Evolutionary conservation across 2,888 invertebrate genomes (phyloP).

Genomic region (Dasypogon diadema): DNA sequence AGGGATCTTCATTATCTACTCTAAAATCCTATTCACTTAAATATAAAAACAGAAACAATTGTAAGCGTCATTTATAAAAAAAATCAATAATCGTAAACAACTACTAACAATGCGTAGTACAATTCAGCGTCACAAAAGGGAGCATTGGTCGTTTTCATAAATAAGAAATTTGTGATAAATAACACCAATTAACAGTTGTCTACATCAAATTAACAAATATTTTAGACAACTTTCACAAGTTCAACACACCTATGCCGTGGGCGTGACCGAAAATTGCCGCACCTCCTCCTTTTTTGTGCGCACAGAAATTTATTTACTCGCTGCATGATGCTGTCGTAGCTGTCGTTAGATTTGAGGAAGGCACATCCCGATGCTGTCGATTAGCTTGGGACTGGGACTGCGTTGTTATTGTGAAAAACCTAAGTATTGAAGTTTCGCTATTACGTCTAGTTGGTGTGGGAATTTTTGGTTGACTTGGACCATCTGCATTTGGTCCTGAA

Average conservation of each 20-base stretch:
- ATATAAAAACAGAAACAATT: conserved; percentile 35
- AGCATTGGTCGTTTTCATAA: too few species aligned
- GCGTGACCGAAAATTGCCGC: too few species aligned
- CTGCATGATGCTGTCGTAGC: conserved; percentile 52
- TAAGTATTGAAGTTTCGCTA: conserved; percentile 66
- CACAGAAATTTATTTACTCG: not conserved
- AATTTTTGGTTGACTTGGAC: conserved; percentile 60
- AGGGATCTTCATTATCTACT: conserved; percentile 11
- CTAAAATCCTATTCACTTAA: conserved; percentile 33
- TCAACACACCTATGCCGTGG: too few species aligned
- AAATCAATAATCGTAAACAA: conserved; percentile 12
- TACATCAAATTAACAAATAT: too few species aligned
- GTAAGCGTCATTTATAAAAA: conserved; percentile 41
- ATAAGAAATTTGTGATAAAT: too few species aligned
- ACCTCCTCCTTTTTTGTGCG: too few species aligned
- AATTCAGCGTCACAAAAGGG: not conserved
- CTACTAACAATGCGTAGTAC: not conserved
- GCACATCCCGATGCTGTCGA: not conserved
- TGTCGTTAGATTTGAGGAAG: conserved; percentile 1
- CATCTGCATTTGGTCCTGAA: conserved; percentile 56
- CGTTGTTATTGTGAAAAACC: conserved; percentile 65
- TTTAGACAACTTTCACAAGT: too few species aligned
- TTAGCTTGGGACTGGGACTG: conserved; percentile 53
- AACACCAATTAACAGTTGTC: too few species aligned
- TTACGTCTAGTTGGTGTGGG: conserved; percentile 66